Evolutionary conservation across 2,888 invertebrate species (phyloP), one percentile per base, ranked within the genome.

Genomic region (Phorcus lineatus): DNA sequence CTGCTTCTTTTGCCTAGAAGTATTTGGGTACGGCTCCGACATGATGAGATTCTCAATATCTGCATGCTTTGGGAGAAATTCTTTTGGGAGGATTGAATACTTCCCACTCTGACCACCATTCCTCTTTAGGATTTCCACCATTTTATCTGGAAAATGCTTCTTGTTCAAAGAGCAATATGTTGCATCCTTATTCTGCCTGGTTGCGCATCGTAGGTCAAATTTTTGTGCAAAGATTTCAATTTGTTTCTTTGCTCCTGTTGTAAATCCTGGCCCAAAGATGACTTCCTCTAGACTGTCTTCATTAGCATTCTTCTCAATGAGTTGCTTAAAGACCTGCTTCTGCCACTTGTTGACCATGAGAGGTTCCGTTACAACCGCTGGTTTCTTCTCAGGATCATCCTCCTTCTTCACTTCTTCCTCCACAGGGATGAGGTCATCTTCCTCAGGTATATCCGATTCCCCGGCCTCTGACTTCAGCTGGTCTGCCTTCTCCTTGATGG

Each of bases 231-330:
- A 17, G 22, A 75, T 17, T 17, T 9, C 52, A 47, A 75, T 22
- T 47, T 47, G n/a, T 22, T 53, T 52, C 75, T 52, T 78, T 22
- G 70, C 75, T 2, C 55, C 31, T 40, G n/a, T 36, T 16, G 81
- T 78, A 19, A 79, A 52, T 77, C 83, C 88, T 28, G 88, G 88
- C 13, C 88, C 88, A 81, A 90, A 83, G 17, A 84, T 84, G 3
- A 89, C 78, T 52, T 88, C 88, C 0, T 84, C 85, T 4, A 84
- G 74, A 4, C 83, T 81, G 31, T 82, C 80, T 28, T 81, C 78
- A 1, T 81, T 70, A 19, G 74, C 78, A 70, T 81, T 84, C 53
- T 82, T 78, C 52, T 84, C 83, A 19, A 88, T 79, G 28, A 86
- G 81, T 17, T 78, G 74, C 24, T 84, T 79, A 3, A 77, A 74